phyloP scores from a whole-genome alignment of 2,888 invertebrate genomes.

The Drosophila demipolita region DNA sequence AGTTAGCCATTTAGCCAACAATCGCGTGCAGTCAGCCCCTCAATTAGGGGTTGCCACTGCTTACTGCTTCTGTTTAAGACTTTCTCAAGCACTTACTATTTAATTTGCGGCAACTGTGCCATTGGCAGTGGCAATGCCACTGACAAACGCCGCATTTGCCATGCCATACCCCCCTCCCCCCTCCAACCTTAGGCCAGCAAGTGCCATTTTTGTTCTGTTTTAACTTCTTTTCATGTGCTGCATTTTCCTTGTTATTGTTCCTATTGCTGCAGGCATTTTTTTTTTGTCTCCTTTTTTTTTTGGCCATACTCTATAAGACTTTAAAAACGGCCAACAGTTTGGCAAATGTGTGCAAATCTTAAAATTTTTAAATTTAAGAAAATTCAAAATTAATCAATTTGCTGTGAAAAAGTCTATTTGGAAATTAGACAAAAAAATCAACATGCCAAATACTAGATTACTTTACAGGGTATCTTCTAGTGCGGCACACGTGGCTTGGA shows the following conservation, averaged over 20 bases:
- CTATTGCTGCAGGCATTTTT: slow-evolving; percentile 4
- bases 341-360: neutral
- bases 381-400: neutral
- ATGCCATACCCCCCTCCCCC: slow-evolving; percentile 50
- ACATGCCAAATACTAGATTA: neutral
- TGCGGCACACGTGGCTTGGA: neutral
- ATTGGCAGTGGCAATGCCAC: slow-evolving; percentile 11
- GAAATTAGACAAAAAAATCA: neutral
- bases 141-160: slow-evolving; percentile 26
- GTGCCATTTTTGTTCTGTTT: slow-evolving; percentile 19
- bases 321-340: neutral
- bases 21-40: slow-evolving; percentile 19
- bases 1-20: slow-evolving; percentile 51
- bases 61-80: slow-evolving; percentile 43
- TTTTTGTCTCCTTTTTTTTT: slow-evolving; percentile 4
- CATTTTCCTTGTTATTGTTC: slow-evolving; percentile 4
- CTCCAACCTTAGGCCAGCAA: slow-evolving; percentile 43
- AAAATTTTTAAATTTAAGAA: neutral
- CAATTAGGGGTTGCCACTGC: slow-evolving; percentile 6
- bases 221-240: neutral
- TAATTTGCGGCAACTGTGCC: slow-evolving; percentile 65
- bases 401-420: neutral
- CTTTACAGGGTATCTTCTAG: slow-evolving; percentile 9
- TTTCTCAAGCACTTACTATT: slow-evolving; percentile 80
- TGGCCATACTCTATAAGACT: slow-evolving; percentile 4